Conservation (phyloP, 2,113 vertebrate genomes). For the Addax nasomaculatus region DNA sequence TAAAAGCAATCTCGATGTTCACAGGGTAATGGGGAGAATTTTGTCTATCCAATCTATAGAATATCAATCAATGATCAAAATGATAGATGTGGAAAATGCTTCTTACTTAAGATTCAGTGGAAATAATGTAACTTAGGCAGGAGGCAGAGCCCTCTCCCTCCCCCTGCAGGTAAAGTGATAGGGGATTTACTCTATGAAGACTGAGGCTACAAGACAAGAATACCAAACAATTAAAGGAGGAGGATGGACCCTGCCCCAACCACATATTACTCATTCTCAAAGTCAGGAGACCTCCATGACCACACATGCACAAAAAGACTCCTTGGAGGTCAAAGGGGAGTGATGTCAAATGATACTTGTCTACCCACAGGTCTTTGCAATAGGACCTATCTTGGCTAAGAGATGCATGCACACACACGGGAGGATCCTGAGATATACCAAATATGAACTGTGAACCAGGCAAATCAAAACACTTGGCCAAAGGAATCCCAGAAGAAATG, state of each 20-base stretch:
- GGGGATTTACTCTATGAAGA: not conserved
- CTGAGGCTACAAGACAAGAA: not conserved
- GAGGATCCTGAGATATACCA: not conserved
- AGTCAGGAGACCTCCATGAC: not conserved
- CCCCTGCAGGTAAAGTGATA: not conserved
- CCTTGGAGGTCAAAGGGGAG: not conserved
- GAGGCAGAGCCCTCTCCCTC: not conserved
- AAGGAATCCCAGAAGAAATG: not conserved
- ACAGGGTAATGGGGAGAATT: not conserved
- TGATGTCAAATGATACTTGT: not conserved
- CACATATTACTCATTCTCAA: not conserved
- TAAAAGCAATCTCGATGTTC: not conserved
- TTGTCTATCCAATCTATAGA: not conserved
- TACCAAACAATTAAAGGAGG: not conserved
- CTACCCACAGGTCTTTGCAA: not conserved
- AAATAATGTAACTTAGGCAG: not conserved
- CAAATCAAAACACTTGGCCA: not conserved
- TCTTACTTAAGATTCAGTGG: not conserved
- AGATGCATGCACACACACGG: accelerated
- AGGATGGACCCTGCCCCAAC: not conserved
- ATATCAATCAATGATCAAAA: not conserved
- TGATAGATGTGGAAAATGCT: not conserved
- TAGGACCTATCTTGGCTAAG: not conserved
- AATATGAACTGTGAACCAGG: not conserved
- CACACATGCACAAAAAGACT: not conserved